phyloP scores from a whole-genome alignment of 1,140 invertebrate genomes.

The Cepaea nemoralis region DNA sequence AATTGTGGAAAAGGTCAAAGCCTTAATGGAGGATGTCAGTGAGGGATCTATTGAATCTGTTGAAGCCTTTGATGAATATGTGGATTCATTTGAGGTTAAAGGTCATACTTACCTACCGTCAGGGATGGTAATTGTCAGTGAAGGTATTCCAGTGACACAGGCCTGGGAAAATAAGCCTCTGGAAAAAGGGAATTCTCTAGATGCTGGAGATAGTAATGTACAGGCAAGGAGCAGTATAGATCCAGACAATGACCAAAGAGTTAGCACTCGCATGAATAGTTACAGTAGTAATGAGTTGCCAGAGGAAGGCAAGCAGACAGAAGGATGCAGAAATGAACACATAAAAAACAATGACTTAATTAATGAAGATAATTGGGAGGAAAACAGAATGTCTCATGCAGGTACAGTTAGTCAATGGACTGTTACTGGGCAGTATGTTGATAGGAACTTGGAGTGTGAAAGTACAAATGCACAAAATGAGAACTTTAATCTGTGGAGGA shows the following conservation, averaged over 20 bases:
- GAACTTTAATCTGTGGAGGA: background rate
- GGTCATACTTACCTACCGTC: conserved; percentile 38
- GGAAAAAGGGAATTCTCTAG: background rate
- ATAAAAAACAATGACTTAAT: background rate
- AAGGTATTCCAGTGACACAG: conserved; percentile 28
- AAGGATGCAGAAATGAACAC: background rate
- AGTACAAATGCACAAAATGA: background rate
- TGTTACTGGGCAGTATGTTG: background rate
- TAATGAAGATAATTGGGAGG: background rate
- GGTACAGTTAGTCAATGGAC: background rate
- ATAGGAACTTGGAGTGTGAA: background rate
- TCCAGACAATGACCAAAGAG: background rate
- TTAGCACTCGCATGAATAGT: background rate
- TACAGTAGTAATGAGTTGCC: background rate
- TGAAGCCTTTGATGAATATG: conserved; percentile 20
- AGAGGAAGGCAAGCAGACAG: background rate
- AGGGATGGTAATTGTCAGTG: conserved; percentile 45
- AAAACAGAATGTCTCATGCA: background rate
- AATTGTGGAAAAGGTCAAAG: conserved; percentile 33
- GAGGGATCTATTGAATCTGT: conserved; percentile 41
- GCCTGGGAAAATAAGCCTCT: background rate
- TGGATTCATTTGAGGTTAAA: conserved; percentile 30
- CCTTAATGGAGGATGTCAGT: conserved; percentile 44
- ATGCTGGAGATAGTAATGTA: background rate
- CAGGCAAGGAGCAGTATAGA: background rate